phyloP scores from a whole-genome alignment of 2,797 vertebrate species.

The Xenopus petersii region DNA sequence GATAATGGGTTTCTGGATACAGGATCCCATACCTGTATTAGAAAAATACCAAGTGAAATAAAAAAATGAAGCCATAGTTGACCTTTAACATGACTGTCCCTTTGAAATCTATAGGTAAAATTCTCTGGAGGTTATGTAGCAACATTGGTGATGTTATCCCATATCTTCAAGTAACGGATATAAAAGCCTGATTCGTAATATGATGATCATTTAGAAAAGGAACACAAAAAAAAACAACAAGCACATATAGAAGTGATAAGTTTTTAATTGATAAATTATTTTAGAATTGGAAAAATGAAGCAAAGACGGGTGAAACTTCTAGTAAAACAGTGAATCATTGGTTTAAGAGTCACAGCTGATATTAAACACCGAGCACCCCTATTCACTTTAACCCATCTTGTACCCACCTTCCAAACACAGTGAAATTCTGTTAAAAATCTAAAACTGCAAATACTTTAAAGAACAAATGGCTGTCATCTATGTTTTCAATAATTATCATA shows the following conservation, averaged over 20 bases:
- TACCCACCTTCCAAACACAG: slow-evolving; percentile 28
- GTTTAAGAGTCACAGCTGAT: slow-evolving; percentile 13
- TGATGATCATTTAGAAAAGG: neutral
- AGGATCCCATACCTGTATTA: too few relatives aligned
- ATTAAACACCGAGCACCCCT: slow-evolving; percentile 19
- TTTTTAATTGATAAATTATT: slow-evolving; percentile 42
- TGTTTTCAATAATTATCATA: slow-evolving; percentile 20
- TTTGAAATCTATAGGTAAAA: too few relatives aligned
- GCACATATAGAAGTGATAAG: slow-evolving; percentile 29
- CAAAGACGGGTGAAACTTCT: slow-evolving; percentile 32
- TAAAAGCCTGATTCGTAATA: too few relatives aligned
- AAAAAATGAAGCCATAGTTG: too few relatives aligned
- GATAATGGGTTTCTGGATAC: too few relatives aligned
- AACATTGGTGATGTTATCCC: too few relatives aligned
- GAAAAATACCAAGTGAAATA: too few relatives aligned
- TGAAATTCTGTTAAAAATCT: slow-evolving; percentile 21
- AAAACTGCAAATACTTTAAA: slow-evolving; percentile 4
- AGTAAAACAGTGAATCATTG: slow-evolving; percentile 33
- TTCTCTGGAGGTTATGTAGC: too few relatives aligned
- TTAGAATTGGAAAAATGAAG: slow-evolving; percentile 40
- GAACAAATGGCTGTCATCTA: slow-evolving; percentile 20
- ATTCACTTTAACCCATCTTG: slow-evolving; percentile 23
- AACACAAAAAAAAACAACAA: slow-evolving; percentile 19
- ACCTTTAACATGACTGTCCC: too few relatives aligned
- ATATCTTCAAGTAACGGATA: too few relatives aligned